These are phyloP conservation scores for Seira sanloemensis DNA, from an alignment of 2,888 invertebrate genomes.

Conservation along the genomic window DNA sequence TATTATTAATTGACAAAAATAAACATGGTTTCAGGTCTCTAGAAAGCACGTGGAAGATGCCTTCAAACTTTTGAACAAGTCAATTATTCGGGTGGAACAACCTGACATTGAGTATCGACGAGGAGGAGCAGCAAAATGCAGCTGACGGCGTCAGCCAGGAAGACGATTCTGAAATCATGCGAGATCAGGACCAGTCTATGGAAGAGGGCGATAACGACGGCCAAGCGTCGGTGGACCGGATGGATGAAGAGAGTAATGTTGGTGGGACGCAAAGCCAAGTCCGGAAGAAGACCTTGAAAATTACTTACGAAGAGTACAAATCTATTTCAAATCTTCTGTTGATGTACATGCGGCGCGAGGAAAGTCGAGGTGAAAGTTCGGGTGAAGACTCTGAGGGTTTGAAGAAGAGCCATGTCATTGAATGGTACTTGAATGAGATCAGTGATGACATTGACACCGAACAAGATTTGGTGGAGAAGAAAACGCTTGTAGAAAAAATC, in stretches of 20 bases:
- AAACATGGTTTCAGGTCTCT: slow-evolving; percentile 78
- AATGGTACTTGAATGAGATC: slow-evolving; percentile 95
- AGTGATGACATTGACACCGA: slow-evolving; percentile 93
- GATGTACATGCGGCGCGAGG: slow-evolving; percentile 90
- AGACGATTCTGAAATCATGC: slow-evolving; percentile 32
- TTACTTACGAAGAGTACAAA: slow-evolving; percentile 96
- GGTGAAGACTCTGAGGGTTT: slow-evolving; percentile 75
- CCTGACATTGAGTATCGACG: slow-evolving; percentile 94
- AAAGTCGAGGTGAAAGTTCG: slow-evolving; percentile 77
- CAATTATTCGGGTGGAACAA: slow-evolving; percentile 97
- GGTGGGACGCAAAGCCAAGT: slow-evolving; percentile 29
- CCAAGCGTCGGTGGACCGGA: slow-evolving; percentile 69
- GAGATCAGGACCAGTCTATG: slow-evolving; percentile 39
- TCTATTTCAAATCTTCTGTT: slow-evolving; percentile 93
- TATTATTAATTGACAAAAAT: too few species aligned
- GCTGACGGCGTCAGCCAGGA: neutral
- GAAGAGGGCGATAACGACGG: slow-evolving; percentile 26
- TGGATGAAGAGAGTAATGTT: slow-evolving; percentile 48
- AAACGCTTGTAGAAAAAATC: slow-evolving; percentile 93
- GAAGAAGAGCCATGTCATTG: slow-evolving; percentile 87
- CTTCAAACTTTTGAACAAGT: slow-evolving; percentile 92
- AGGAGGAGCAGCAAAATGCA: slow-evolving; percentile 71
- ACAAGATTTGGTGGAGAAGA: slow-evolving; percentile 91
- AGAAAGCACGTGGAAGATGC: slow-evolving; percentile 94
- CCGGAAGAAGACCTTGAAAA: slow-evolving; percentile 75